phyloP scores from a whole-genome alignment of 2,113 vertebrate species.

The Serinus canaria region DNA sequence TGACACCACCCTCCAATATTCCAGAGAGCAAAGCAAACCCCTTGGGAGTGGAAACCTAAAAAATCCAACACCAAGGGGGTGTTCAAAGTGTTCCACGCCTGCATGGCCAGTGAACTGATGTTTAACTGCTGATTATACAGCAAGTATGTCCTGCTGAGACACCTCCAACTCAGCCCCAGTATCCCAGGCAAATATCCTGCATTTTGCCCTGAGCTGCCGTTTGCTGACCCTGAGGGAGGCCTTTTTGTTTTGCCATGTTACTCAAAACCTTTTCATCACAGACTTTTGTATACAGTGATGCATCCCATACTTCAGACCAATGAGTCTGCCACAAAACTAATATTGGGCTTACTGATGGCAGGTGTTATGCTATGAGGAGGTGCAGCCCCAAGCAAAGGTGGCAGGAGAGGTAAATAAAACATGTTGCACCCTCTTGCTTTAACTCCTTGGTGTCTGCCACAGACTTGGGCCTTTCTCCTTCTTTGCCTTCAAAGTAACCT shows the following conservation, averaged over 20 bases:
- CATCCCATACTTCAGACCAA: background rate
- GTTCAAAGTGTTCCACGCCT: background rate
- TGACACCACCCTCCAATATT: background rate
- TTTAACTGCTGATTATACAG: background rate
- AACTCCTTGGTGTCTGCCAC: background rate
- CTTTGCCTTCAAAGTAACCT: background rate
- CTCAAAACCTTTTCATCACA: background rate
- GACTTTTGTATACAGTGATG: rapidly evolving
- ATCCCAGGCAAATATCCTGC: background rate
- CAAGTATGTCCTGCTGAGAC: background rate
- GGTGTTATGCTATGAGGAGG: background rate
- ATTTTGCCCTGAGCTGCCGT: background rate
- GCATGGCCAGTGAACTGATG: background rate
- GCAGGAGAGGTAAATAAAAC: background rate
- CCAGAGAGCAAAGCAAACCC: background rate
- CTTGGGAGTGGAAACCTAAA: background rate
- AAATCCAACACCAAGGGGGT: rapidly evolving
- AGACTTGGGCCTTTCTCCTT: background rate
- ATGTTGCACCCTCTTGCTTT: background rate
- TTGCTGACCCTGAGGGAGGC: background rate
- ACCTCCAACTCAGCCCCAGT: background rate
- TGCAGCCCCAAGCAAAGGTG: background rate
- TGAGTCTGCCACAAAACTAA: background rate
- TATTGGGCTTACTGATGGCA: background rate
- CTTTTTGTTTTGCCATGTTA: background rate